Evolutionary conservation across 2,113 vertebrate genomes (phyloP), one percentile per base, ranked within the genome.

Genomic region (Hippocampus barbouri): DNA sequence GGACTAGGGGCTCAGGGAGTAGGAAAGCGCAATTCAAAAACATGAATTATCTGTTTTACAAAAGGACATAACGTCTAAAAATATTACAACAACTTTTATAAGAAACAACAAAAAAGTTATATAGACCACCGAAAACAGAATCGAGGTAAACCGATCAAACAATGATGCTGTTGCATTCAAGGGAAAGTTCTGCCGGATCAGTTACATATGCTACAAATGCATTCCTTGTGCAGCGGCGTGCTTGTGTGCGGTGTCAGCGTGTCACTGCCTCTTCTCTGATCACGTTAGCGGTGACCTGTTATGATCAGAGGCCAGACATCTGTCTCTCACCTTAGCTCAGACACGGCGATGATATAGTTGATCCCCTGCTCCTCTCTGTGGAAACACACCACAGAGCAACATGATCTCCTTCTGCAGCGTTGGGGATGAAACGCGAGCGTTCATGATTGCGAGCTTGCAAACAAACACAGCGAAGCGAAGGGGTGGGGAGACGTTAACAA

Each of bases 261-360:
- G 63, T 63, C 38, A 25, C 12, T 51, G 51, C 54, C 18, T 30
- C 61, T 57, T 15, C 27, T 60, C 20, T 56, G 49, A 51, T 70
- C 41, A 45, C 6, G 2, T 73, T 51, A 67, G 54, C 47, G 6
- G 70, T 30, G 53, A 78, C 75, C 62, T 57, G 66, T 47, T 64
- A 51, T 27, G 14, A 43, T 69, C 57, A 1, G 56, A 2, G 54
- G 49, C 57, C 65, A 16, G 27, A 70, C 74, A 86, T 72, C 76
- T 76, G 76, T 63, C 74, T 72, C 72, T 66, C 20, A 6, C 61
- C 54, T 70, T 66, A 73, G 62, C 66, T 76, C 71, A 51, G 66
- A 11, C 54, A 21, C 40, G 61, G 63, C 69, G 57, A 76, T 66
- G 75, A 76, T 67, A 56, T 11, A 41, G 6, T 64, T 41, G 61